Conservation (phyloP, 2,888 invertebrate genomes). For the Epistrophe eligans region DNA sequence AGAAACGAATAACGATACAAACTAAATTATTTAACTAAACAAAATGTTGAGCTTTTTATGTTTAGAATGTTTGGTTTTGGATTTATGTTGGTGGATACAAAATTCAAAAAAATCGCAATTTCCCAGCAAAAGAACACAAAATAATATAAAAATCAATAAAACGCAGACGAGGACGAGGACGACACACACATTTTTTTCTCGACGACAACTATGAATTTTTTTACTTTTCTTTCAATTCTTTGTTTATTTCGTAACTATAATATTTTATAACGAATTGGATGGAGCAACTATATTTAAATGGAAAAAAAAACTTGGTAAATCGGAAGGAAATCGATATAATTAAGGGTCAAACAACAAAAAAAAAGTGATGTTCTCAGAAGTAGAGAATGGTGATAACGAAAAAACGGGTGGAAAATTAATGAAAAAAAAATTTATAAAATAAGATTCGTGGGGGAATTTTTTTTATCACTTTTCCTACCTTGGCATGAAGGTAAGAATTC, state of each 20-base stretch:
- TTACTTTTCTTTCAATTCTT: conserved; percentile 19
- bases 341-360: conserved; percentile 24
- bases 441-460: conserved; percentile 17
- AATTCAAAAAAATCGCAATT: conserved; percentile 42
- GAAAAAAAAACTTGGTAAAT: conserved; percentile 40
- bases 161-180: conserved; percentile 74
- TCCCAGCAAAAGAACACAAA: conserved; percentile 57
- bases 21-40: conserved; percentile 12
- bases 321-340: conserved; percentile 44
- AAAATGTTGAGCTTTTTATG: conserved; percentile 25
- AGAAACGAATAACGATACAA: conserved; percentile 13
- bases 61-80: not conserved
- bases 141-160: conserved; percentile 68
- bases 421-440: conserved; percentile 9
- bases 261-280: conserved; percentile 29
- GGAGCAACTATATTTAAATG: conserved; percentile 55
- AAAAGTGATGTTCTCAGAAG: conserved; percentile 41
- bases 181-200: conserved; percentile 64
- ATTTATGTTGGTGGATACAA: conserved; percentile 4
- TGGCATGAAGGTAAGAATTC: conserved; percentile 72
- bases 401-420: conserved; percentile 31
- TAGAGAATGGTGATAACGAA: conserved; percentile 18
- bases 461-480: conserved; percentile 69
- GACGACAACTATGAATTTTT: conserved; percentile 28
- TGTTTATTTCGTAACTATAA: conserved; percentile 13